Base-by-base conservation (phyloP, 2,113 vertebrate genomes). In the Petromus typicus region DNA sequence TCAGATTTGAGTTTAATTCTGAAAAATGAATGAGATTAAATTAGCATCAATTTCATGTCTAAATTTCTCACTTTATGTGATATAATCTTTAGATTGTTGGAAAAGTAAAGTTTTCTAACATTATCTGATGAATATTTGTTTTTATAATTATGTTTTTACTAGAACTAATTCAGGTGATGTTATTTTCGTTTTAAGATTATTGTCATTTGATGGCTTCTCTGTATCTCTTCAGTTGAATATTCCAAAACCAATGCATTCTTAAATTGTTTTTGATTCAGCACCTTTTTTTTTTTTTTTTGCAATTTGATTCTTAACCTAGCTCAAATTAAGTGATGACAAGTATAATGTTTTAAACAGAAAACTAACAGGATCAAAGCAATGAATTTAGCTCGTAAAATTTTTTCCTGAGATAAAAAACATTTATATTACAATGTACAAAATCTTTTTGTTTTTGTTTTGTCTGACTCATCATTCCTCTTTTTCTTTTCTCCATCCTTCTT, bases 211-310 rank as follows among this genome's bases (percentile, higher is more conserved):
- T 96, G 17, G 14, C 71, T 93, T 76, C 43, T 56, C 89, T 91
- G 78, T 75, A 83, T n/a, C 22, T 67, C 78, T 78, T 86, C 86
- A 92, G 40, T 80, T 88, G 82, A 84, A 20, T 48, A 83, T 14
- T 61, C 43, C 22, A 30, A 32, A 92, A 96, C 90, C 57, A 92
- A 78, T 82, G 61, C 20, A 40, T 22, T 91, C 83, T 5, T 79
- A 88, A 93, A 16, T 95, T 73, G 87, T 43, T 93, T 86, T 69
- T 78, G 73, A 92, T 34, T 92, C 30, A 87, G 57, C 82, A 88
- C 73, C 67, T 17, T 56, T 90, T 84, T 37, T 3, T 79, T 73
- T 17, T 56, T 90, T 84, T 37, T 3, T 30, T 83, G 66, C 64
- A 7, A 93, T 79, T 89, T 91, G 23, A 17, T 95, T 80, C n/a